These are phyloP conservation scores for Sturnus vulgaris DNA, from an alignment of 2,113 vertebrate species.

Conservation along the genomic window DNA sequence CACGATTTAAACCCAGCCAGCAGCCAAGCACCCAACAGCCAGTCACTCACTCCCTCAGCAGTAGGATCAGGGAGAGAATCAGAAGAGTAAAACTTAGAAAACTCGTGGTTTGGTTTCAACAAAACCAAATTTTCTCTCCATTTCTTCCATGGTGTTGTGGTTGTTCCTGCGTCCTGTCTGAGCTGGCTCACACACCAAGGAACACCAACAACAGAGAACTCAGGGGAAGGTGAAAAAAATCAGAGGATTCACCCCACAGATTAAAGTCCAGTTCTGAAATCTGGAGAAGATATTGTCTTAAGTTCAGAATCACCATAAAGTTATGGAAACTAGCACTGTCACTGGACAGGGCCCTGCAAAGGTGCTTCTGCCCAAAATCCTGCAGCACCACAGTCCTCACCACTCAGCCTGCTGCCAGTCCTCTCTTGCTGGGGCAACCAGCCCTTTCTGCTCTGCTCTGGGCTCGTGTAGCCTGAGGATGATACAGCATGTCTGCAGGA, in stretches of 20 bases:
- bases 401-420: not conserved
- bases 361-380: not conserved
- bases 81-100: not conserved
- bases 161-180: not conserved
- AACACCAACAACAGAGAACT: not conserved
- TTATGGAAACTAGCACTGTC: not conserved
- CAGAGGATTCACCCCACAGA: not conserved
- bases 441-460: not conserved
- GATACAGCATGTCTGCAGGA: not conserved
- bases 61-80: not conserved
- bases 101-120: not conserved
- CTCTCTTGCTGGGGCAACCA: not conserved
- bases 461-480: not conserved
- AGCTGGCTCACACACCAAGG: not conserved
- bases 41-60: not conserved
- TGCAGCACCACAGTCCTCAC: accelerated
- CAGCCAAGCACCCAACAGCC: not conserved
- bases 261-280: not conserved
- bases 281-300: not conserved
- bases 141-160: not conserved
- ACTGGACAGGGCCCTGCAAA: not conserved
- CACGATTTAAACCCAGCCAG: not conserved
- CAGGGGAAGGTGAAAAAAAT: not conserved
- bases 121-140: not conserved
- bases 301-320: not conserved